Base-by-base conservation (phyloP, 2,797 vertebrate species). In the Halcyon badia region DNA sequence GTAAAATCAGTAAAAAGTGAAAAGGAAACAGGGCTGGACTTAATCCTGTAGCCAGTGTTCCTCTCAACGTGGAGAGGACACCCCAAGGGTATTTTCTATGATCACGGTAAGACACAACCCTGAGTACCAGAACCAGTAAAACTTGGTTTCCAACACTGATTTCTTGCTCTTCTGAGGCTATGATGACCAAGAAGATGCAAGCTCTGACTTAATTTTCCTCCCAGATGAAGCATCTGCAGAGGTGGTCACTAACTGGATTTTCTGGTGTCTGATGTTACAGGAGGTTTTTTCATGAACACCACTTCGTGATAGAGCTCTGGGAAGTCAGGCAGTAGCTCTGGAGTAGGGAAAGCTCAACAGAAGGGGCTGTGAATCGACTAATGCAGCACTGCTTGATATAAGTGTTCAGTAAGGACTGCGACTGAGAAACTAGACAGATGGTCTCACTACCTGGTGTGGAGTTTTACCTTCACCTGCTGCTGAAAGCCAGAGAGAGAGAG, bases 81-180 rank as follows among this genome's bases (percentile, higher is more conserved):
- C 57, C 65, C 72, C 79, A 78, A 54, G 24, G 37, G 46, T 52
- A 61, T 79, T 75, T 73, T 26, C 54, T 65, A 9, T 9, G 30
- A 56, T 41, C 65, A 61, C 25, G 30, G n/a, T 37, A 39, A 81
- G 54, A 31, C 90, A 48, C 25, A 64, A 4, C 31, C 8, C 35
- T 39, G 52, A 80, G n/a, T 37, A 80, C 35, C 52, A 81, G 65
- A 91, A 82, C 26, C 11, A 85, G 76, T n/a, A 75, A 75, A 58
- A 28, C 30, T 46, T 31, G 61, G 42, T 62, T 83, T 89, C 39
- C 68, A 41, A 2, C 6, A 10, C 0, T 5, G 33, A 83, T 57
- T 73, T 80, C 51, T 62, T 30, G 28, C 22, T 33, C 14, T 93
- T 87, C 31, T 7, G 5, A 62, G 56, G 35, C 37, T 89, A 52